Evolutionary conservation across 2,888 invertebrate genomes (phyloP).

Genomic region (Isoperla grammatica): DNA sequence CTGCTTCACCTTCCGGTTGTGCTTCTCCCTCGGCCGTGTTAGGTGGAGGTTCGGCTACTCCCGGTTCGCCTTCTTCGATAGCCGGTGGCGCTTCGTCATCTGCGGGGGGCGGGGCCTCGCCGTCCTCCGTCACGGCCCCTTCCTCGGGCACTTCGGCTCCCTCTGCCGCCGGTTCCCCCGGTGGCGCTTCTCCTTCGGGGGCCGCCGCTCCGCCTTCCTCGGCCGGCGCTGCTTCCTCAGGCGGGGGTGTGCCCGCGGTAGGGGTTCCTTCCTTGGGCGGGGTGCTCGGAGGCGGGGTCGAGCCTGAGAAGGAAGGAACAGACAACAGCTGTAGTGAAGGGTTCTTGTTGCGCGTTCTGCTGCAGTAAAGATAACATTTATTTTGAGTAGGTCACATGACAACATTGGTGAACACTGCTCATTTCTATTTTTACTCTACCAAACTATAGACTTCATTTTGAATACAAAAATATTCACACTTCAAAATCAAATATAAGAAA

Average conservation of each 20-base stretch:
- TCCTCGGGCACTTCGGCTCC: constrained; percentile 17
- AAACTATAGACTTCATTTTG: no score
- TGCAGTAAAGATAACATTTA: no score
- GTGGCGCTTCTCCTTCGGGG: constrained; percentile 18
- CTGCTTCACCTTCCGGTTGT: no score
- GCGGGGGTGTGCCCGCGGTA: not conserved
- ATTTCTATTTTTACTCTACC: no score
- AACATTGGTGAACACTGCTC: no score
- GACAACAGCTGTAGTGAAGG: not conserved
- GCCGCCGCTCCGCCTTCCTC: not conserved
- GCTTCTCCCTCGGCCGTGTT: not conserved
- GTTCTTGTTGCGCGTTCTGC: no score
- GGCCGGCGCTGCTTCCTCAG: not conserved
- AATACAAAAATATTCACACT: no score
- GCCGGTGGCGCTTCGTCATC: constrained; percentile 16
- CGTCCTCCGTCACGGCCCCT: constrained; percentile 5
- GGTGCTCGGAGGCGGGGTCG: not conserved
- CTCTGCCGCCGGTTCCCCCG: not conserved
- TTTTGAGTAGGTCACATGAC: no score
- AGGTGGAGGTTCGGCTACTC: constrained; percentile 4
- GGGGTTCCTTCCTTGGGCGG: not conserved
- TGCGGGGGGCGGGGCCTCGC: constrained; percentile 14
- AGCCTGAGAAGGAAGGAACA: not conserved
- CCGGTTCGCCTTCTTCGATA: constrained; percentile 20
- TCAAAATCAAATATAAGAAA: no score